phyloP scores from a whole-genome alignment of 2,113 vertebrate genomes.

The Xiphophorus couchianus region DNA sequence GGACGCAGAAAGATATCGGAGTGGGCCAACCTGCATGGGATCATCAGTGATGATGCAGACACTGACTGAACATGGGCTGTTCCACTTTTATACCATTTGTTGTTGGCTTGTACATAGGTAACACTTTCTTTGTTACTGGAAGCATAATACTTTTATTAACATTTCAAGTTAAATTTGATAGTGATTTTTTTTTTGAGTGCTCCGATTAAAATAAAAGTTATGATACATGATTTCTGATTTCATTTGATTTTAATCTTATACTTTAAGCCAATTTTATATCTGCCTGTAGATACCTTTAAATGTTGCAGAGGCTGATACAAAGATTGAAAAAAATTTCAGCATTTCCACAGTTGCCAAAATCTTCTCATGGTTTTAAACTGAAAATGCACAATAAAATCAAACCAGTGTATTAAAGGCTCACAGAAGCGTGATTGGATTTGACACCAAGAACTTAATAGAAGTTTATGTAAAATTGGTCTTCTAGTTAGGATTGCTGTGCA shows the following conservation, averaged over 20 bases:
- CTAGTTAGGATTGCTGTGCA: no score
- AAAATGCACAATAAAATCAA: no score
- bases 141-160: neutral
- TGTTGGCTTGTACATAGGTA: neutral
- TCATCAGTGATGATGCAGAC: slow-evolving; percentile 87
- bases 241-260: neutral
- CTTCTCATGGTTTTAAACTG: no score
- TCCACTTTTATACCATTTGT: neutral
- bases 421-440: no score
- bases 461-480: no score
- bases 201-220: slow-evolving; percentile 42
- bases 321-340: no score
- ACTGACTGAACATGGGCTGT: slow-evolving; percentile 72
- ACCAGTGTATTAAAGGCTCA: no score
- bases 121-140: neutral
- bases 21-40: slow-evolving; percentile 81
- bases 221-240: neutral
- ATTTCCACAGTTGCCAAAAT: no score
- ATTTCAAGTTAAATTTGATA: neutral
- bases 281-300: neutral
- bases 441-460: no score
- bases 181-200: neutral
- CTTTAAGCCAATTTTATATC: neutral
- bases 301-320: no score
- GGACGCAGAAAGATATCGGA: slow-evolving; percentile 45